These are phyloP conservation scores for Xestia rhomboidea DNA, from an alignment of 2,888 invertebrate genomes.

Conservation along the genomic window DNA sequence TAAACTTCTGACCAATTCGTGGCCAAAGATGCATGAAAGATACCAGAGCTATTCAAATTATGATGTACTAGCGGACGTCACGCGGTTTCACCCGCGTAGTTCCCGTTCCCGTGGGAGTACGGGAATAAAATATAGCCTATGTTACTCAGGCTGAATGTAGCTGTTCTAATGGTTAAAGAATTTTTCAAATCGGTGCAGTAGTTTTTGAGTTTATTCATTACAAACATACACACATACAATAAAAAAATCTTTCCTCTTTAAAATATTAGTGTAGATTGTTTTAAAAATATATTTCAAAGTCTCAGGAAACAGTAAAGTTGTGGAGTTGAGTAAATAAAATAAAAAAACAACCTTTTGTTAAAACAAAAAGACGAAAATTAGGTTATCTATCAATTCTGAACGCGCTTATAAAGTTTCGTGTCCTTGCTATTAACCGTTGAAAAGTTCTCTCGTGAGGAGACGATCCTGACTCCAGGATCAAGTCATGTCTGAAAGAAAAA, in stretches of 20 bases:
- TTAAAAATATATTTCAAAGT: neutral
- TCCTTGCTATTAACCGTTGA: neutral
- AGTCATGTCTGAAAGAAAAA: neutral
- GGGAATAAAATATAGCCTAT: too few species aligned
- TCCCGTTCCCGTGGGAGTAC: too few species aligned
- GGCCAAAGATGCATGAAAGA: neutral
- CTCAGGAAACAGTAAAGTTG: neutral
- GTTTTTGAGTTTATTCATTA: too few species aligned
- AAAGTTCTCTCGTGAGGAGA: neutral
- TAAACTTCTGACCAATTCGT: neutral
- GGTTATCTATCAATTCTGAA: neutral
- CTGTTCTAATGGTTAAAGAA: too few species aligned
- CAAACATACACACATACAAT: too few species aligned
- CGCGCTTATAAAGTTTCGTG: neutral
- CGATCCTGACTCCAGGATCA: neutral
- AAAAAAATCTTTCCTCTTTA: too few species aligned
- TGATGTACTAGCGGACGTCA: too few species aligned
- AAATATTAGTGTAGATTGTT: too few species aligned
- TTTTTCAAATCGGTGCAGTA: too few species aligned
- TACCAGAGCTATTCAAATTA: neutral
- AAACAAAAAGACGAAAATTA: neutral
- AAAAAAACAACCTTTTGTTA: neutral
- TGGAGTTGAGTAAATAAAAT: neutral
- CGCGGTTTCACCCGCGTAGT: too few species aligned
- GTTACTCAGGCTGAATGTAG: too few species aligned